Conservation (phyloP, 2,113 vertebrate species). For the Psettodes erumei region DNA sequence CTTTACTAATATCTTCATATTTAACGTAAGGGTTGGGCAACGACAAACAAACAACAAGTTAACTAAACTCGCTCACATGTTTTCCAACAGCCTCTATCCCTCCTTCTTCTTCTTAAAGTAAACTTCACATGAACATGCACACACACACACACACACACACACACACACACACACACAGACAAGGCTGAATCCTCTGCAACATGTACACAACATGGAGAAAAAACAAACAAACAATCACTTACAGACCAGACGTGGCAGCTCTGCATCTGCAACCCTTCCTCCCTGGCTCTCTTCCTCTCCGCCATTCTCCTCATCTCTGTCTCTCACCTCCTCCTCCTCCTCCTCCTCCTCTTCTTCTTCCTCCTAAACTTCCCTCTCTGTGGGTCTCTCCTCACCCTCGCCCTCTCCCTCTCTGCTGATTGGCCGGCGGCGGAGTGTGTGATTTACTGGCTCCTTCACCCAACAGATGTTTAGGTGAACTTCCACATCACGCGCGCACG, state of each 20-base stretch:
- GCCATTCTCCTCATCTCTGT: slow-evolving; percentile 59
- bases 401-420: slow-evolving; percentile 62
- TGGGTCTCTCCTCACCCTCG: slow-evolving; percentile 41
- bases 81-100: slow-evolving; percentile 1
- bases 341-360: slow-evolving; percentile 50
- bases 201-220: slow-evolving; percentile 3
- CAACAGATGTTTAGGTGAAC: slow-evolving; percentile 75
- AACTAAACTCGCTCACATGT: too few species aligned
- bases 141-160: not conserved
- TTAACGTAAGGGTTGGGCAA: too few species aligned
- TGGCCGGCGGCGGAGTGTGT: slow-evolving; percentile 62
- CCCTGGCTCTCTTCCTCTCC: slow-evolving; percentile 74
- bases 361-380: slow-evolving; percentile 53
- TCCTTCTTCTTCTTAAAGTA: slow-evolving; percentile 21
- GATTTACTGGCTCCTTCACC: slow-evolving; percentile 69
- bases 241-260: slow-evolving; percentile 67
- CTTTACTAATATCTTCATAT: too few species aligned
- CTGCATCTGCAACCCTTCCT: slow-evolving; percentile 58
- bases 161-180: not conserved
- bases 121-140: slow-evolving; percentile 15
- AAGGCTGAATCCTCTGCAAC: too few species aligned
- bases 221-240: slow-evolving; percentile 57
- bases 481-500: slow-evolving; percentile 36
- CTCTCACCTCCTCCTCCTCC: slow-evolving; percentile 34
- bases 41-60: too few species aligned